Conservation (phyloP, 2,113 vertebrate species). For the Thamnaconus septentrionalis region DNA sequence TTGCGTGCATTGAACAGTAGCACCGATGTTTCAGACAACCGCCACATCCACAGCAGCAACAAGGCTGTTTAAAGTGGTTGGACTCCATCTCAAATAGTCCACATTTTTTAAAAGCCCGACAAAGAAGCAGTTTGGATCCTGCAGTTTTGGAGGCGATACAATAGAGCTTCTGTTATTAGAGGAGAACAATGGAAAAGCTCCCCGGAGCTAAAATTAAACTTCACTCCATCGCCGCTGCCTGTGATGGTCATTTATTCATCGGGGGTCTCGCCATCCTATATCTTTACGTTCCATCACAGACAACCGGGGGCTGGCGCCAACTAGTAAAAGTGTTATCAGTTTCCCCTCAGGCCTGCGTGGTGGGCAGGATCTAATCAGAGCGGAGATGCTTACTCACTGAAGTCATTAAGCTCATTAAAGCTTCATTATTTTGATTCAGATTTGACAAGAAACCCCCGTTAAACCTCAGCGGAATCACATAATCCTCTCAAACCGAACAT, state of each 20-base stretch:
- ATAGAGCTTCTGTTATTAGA: constrained; percentile 30
- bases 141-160: constrained; percentile 5
- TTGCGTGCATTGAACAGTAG: no score
- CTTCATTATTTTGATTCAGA: constrained; percentile 65
- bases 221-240: constrained; percentile 23
- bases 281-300: constrained; percentile 8
- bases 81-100: constrained; percentile 23
- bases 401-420: constrained; percentile 66
- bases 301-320: no score
- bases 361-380: constrained; percentile 52
- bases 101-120: constrained; percentile 14
- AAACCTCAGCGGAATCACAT: constrained; percentile 46
- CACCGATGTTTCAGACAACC: no score
- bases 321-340: constrained; percentile 9
- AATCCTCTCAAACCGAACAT: constrained; percentile 47
- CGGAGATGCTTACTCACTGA: constrained; percentile 49
- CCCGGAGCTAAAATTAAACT: constrained; percentile 32
- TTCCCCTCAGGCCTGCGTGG: constrained; percentile 28
- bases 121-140: constrained; percentile 38
- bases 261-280: constrained; percentile 1
- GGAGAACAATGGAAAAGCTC: constrained; percentile 8
- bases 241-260: constrained; percentile 30
- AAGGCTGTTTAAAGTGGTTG: constrained; percentile 5
- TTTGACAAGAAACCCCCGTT: constrained; percentile 61
- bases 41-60: no score